phyloP scores from a whole-genome alignment of 1,140 invertebrate species.

The Cyphomyrmex costatus region DNA sequence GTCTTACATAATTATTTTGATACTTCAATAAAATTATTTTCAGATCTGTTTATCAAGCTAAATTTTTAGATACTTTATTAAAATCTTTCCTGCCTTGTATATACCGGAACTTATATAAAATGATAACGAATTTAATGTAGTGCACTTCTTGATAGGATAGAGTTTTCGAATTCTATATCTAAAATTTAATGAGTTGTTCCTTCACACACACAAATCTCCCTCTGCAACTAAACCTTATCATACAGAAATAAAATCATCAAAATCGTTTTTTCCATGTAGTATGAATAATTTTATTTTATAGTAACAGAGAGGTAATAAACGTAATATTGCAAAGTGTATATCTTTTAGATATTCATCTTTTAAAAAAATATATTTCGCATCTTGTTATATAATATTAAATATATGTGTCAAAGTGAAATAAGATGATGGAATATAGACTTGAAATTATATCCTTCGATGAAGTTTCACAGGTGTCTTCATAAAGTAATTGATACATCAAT shows the following conservation, averaged over 20 bases:
- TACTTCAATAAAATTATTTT: no score
- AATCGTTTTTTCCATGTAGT: no score
- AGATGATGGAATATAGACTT: not conserved
- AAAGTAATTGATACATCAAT: not conserved
- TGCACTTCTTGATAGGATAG: no score
- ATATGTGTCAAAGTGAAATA: slow-evolving; percentile 7
- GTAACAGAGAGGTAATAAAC: not conserved
- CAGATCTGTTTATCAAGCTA: no score
- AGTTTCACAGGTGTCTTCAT: not conserved
- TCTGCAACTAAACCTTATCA: not conserved
- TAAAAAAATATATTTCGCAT: not conserved
- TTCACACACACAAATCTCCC: not conserved
- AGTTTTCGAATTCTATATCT: not conserved
- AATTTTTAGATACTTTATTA: no score
- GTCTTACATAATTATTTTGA: no score
- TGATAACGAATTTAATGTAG: not conserved
- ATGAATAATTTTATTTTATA: slow-evolving; percentile 3
- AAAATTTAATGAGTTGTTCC: not conserved
- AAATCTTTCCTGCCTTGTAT: no score
- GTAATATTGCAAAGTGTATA: not conserved
- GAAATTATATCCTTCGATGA: not conserved
- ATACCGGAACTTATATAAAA: not conserved
- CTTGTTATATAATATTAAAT: not conserved
- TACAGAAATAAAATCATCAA: not conserved
- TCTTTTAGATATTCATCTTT: not conserved